Evolutionary conservation across 2,113 vertebrate genomes (phyloP), one percentile per base, ranked within the genome.

Genomic region (Numenius arquata): DNA sequence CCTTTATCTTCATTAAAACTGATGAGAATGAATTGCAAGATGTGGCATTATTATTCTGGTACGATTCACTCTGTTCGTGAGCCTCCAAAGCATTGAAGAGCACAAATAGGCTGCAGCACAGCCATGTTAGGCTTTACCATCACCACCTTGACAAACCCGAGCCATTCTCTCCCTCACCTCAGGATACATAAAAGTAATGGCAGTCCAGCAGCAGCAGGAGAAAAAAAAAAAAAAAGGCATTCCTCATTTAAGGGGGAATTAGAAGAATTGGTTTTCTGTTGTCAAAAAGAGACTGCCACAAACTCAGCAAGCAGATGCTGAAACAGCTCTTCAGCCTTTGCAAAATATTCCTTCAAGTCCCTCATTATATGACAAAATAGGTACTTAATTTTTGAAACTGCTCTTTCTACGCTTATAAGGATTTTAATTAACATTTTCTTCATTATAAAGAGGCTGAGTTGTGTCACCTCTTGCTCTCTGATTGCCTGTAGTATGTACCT

Each of bases 1-100:
- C 61, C 93, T 98, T 97, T 96, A 96, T 98, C 97, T 97, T 98
- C 97, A 97, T 98, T 97, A 97, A 95, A 93, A 66, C 67, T 47
- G 11, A 96, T 89, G 89, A 98, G 92, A 96, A 97, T 96, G 91
- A 97, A 97, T 97, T 97, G 93, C 90, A 96, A 93, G 86, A 88
- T 30, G 50, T 63, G 71, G 81, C 62, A 63, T 90, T 96, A 96
- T 98, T 97, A 96, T 86, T 96, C 94, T 67, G 68, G 81, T 29
- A 36, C 92, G 88, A 92, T 94, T 86, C 90, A 56, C 48, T 87
- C 95, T 6, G 15, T 76, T 22, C 40, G 53, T 40, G 89, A 70
- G 52, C 40, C 83, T 93, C 56, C 17, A 5, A 94, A 97, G 67
- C 91, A 78, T 59, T 92, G 73, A 79, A 79, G 85, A 94, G 62